Percentiles rank a stretch among this genome's conserved stretches.
These are phyloP conservation scores for Kobus ellipsiprymnus DNA, from an alignment of 2,113 vertebrate species.

Conservation along the genomic window DNA sequence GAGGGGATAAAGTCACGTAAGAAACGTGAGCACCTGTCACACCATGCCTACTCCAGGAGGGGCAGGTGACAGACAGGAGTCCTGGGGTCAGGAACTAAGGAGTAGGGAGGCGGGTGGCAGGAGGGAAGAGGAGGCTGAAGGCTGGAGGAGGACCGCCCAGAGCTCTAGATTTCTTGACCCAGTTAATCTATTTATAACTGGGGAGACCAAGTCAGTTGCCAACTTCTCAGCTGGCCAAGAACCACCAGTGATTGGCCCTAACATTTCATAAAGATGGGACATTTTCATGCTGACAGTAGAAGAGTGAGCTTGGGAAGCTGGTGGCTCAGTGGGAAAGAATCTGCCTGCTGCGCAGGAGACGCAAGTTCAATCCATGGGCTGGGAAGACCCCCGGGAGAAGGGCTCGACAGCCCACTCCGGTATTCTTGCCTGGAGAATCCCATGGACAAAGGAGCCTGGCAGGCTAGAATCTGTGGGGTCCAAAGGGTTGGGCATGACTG, in stretches of 20 bases:
- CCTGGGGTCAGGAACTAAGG: background rate
- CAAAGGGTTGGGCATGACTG: background rate
- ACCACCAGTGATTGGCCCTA: background rate
- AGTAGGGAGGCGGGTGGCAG: background rate
- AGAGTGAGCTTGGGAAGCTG: background rate
- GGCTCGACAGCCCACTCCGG: background rate
- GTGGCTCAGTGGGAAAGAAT: background rate
- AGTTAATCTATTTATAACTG: background rate
- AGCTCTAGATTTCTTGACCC: background rate
- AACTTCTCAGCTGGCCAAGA: background rate
- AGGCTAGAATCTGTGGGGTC: background rate
- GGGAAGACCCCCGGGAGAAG: background rate
- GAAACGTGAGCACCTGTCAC: accelerated
- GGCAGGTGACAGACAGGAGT: accelerated
- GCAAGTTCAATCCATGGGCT: background rate
- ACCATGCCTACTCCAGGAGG: accelerated
- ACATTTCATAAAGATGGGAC: background rate
- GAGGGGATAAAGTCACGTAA: background rate
- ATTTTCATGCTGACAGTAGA: background rate
- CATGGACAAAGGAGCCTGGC: background rate
- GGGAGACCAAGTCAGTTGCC: background rate
- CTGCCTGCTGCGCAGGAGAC: background rate
- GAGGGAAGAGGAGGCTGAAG: background rate
- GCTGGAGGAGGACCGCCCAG: background rate
- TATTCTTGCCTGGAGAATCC: background rate